phyloP scores from a whole-genome alignment of 2,113 vertebrate genomes.

The Clarias gariepinus region DNA sequence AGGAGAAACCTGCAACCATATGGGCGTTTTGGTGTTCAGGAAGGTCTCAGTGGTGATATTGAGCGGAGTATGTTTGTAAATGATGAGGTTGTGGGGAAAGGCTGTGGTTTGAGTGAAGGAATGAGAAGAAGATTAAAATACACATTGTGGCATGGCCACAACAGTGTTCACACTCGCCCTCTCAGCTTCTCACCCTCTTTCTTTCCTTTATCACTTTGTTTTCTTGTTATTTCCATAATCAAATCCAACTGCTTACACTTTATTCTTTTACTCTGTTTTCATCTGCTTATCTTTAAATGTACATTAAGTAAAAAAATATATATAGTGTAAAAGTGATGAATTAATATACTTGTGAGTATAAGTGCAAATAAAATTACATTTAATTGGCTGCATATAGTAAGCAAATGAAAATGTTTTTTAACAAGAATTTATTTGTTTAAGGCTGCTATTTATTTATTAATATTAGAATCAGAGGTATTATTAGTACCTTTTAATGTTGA shows the following conservation, averaged over 20 bases:
- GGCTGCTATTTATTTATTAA: neutral
- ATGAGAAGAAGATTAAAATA: constrained; percentile 27
- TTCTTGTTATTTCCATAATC: neutral
- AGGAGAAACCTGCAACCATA: neutral
- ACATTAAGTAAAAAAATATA: neutral
- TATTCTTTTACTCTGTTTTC: neutral
- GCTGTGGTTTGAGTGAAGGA: constrained; percentile 56
- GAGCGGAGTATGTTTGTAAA: constrained; percentile 31
- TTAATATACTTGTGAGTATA: neutral
- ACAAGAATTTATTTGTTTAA: neutral
- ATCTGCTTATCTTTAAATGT: neutral
- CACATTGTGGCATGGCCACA: constrained; percentile 57
- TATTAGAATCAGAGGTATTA: neutral
- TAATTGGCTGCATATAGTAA: neutral
- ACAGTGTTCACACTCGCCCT: constrained; percentile 37
- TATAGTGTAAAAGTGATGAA: too few relatives aligned
- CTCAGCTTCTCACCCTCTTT: constrained; percentile 51
- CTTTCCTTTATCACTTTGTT: constrained; percentile 39
- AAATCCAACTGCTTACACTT: neutral
- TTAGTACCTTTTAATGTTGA: neutral
- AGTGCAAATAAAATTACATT: neutral
- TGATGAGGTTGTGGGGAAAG: constrained; percentile 18
- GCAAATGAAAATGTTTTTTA: neutral
- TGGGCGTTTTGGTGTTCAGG: neutral
- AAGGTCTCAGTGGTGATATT: constrained; percentile 2